Evolutionary conservation across 2,797 vertebrate species (phyloP).

Genomic region (Sparus aurata): DNA sequence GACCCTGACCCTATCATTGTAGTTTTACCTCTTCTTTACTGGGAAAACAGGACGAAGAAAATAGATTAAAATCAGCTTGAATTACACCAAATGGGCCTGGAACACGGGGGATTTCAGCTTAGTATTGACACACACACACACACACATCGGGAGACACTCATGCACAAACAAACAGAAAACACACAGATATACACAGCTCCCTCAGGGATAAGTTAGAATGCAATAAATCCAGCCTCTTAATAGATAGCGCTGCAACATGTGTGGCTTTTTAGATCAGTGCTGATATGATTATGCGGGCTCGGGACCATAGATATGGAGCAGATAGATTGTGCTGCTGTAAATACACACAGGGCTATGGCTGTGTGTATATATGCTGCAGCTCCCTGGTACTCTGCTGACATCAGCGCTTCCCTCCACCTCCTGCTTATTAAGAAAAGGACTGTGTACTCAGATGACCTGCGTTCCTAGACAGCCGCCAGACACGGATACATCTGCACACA

Average conservation of each 20-base stretch:
- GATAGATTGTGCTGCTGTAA: constrained; percentile 64
- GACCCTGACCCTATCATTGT: constrained; percentile 68
- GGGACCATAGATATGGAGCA: constrained; percentile 57
- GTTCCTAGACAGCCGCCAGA: constrained; percentile 28
- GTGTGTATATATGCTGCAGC: constrained; percentile 27
- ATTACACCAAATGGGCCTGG: constrained; percentile 56
- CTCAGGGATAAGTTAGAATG: constrained; percentile 35
- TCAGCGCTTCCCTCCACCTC: constrained; percentile 40
- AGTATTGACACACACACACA: constrained; percentile 52
- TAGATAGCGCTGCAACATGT: constrained; percentile 67
- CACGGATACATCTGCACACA: neutral
- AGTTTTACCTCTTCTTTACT: constrained; percentile 56
- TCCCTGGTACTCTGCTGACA: constrained; percentile 54
- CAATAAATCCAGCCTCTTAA: constrained; percentile 71
- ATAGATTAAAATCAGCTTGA: constrained; percentile 67
- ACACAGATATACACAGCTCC: constrained; percentile 51
- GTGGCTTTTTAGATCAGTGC: constrained; percentile 70
- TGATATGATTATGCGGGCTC: constrained; percentile 75
- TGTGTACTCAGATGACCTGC: constrained; percentile 55
- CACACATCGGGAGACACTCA: constrained; percentile 6
- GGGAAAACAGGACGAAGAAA: constrained; percentile 50
- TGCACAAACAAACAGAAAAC: constrained; percentile 30
- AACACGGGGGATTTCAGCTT: constrained; percentile 63
- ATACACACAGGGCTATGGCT: constrained; percentile 24
- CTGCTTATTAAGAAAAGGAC: constrained; percentile 55